Base-by-base conservation (phyloP, 2,888 invertebrate genomes). In the Timandra comae region DNA sequence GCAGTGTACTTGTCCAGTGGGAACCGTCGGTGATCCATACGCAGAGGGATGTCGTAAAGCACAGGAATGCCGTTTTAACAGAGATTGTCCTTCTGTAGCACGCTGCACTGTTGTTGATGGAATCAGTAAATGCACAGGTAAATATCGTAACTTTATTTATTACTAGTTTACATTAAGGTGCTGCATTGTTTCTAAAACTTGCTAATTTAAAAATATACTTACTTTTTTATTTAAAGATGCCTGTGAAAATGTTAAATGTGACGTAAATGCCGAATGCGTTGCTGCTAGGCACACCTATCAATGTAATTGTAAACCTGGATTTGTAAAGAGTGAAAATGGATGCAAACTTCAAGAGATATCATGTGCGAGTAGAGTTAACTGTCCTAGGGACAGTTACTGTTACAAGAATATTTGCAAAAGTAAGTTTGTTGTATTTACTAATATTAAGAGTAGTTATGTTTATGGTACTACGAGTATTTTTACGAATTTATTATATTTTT, bases 11-110 rank as follows among this genome's bases (percentile, higher is more conserved):
- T 97, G 96, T 64, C 91, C 93, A 2, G 69, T 87, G 4, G 93
- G 93, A 36, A 91, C 92, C 9, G 91, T 96, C 25, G 96, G 96
- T 2, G 93, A 97, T 79, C 91, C 96, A 2, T 93, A 94, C 57
- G 90, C 90, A 47, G 92, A 93, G 60, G 95, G 95, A 12, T 96
- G 96, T 56, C 90, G 88, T 38, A 88, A 90, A 39, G 90, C 95
- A n/a, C 91, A 91, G 16, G 95, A 96, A 76, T 97, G 96, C 66
- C 85, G 89, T 44, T 86, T 87, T 25, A 91, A 95, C 57, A 86
- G 89, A 35, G 95, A 96, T 62, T 97, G 97, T 62, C 96, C 96
- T 3, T 66, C 86, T 20, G 90, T 91, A 39, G 95, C 96, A 8
- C 90, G 91, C 59, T 96, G 96, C 64, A 88, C 90, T 10, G 87